Evolutionary conservation across 2,888 invertebrate genomes (phyloP), one percentile per base, ranked within the genome.

Genomic region (Macrosoma leucophasiata): DNA sequence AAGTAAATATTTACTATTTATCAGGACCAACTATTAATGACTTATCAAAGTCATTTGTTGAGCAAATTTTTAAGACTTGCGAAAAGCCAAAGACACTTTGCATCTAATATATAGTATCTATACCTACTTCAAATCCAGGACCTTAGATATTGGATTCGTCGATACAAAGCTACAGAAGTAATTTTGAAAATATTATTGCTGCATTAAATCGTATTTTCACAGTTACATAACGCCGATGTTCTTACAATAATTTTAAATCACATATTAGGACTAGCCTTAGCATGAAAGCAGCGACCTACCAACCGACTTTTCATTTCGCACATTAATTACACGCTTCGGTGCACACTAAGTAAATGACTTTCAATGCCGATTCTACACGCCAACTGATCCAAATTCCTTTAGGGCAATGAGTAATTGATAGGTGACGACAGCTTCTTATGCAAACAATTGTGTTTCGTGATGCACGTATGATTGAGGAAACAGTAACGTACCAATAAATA

Each of bases 1-100:
- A 86, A 92, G 94, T 93, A 66, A 13, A 23, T 24, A 18, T 13
- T 10, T 10, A 39, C 30, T 14, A 17, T 31, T 29, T 27, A 24
- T 15, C 6, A 34, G 29, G 28, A 20, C 13, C 27, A 11, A 25
- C 6, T 11, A 20, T 28, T 29, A 32, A 19, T 31, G 30, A n/a
- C 15, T 22, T 19, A 30, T 20, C 12, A 27, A 7, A 27, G 13
- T 17, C 17, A 17, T 17, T 14, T 15, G 8, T 22, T 22, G 29
- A 9, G 9, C n/a, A n/a, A n/a, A n/a, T n/a, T n/a, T n/a, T n/a
- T n/a, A n/a, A n/a, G n/a, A n/a, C n/a, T n/a, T n/a, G n/a, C n/a
- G n/a, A n/a, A n/a, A n/a, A n/a, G n/a, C n/a, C n/a, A n/a, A n/a
- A n/a, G n/a, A n/a, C n/a, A n/a, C n/a, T n/a, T n/a, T n/a, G n/a